Evolutionary conservation across 2,888 invertebrate species (phyloP).

Genomic region (Andrena minutula): DNA sequence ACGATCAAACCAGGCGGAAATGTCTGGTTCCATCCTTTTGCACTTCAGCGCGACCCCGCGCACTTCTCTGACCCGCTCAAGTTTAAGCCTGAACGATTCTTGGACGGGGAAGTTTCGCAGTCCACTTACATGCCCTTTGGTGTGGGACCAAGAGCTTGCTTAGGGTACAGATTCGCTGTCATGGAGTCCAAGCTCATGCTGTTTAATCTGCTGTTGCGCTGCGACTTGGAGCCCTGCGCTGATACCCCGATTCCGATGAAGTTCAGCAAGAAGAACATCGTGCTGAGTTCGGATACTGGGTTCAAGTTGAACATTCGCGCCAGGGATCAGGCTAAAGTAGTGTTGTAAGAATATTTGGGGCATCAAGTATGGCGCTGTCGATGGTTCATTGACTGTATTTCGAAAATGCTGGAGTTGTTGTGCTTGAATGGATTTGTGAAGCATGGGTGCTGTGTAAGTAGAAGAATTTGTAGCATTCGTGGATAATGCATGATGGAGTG

Average conservation of each 20-base stretch:
- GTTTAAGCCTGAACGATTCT: constrained; percentile 84
- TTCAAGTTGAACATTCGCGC: too few species aligned
- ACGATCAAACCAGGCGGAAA: constrained; percentile 77
- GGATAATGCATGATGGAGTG: too few species aligned
- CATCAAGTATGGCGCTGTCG: too few species aligned
- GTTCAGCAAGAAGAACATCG: constrained; percentile 28
- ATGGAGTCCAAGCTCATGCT: constrained; percentile 73
- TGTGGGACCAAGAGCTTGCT: constrained; percentile 76
- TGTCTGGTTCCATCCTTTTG: constrained; percentile 76
- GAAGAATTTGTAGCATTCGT: too few species aligned
- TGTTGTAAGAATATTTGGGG: too few species aligned
- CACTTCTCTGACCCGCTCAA: constrained; percentile 80
- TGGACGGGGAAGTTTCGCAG: constrained; percentile 46
- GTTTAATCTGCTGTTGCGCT: constrained; percentile 71
- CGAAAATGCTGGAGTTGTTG: too few species aligned
- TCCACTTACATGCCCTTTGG: constrained; percentile 74
- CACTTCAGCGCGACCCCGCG: constrained; percentile 80
- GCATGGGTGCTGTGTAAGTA: too few species aligned
- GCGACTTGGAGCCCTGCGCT: constrained; percentile 75
- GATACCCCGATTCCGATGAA: constrained; percentile 84
- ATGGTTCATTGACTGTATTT: too few species aligned
- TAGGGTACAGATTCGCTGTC: constrained; percentile 84
- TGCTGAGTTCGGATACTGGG: too few species aligned
- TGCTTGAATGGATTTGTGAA: too few species aligned
- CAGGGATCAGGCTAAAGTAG: too few species aligned